A percentile compares a stretch with the other conserved stretches of the same genome.
Conservation (phyloP, 2,113 vertebrate genomes). For the Anoura caudifer region DNA sequence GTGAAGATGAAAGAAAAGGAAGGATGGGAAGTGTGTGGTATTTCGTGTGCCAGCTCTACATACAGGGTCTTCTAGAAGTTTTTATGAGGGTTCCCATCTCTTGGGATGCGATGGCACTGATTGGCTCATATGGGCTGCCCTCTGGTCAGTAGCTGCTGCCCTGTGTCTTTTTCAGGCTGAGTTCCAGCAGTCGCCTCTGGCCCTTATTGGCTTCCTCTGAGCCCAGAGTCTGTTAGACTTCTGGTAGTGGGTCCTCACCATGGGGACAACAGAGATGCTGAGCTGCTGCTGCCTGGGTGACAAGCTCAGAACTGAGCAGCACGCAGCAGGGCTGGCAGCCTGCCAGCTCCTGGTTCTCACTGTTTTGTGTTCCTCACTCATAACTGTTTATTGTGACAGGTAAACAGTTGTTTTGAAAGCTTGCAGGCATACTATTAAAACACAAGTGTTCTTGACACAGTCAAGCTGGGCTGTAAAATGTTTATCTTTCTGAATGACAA, state of each 20-base stretch:
- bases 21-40: not conserved
- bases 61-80: not conserved
- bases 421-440: conserved; percentile 85
- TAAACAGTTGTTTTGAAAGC: conserved; percentile 88
- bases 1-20: not conserved
- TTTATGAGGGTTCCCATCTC: not conserved
- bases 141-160: not conserved
- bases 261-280: conserved; percentile 57
- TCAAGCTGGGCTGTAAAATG: conserved; percentile 85
- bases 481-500: conserved; percentile 81
- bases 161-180: not conserved
- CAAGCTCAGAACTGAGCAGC: conserved; percentile 75
- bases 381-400: conserved; percentile 87
- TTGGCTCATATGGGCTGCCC: not conserved
- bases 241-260: not conserved
- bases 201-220: not conserved
- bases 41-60: not conserved
- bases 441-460: conserved; percentile 84
- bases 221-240: conserved; percentile 38
- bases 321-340: conserved; percentile 75
- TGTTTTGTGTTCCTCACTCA: conserved; percentile 83
- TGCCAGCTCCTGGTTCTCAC: conserved; percentile 77
- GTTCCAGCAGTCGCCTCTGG: not conserved
- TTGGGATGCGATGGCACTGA: not conserved
- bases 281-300: conserved; percentile 74